phyloP scores from a whole-genome alignment of 2,888 invertebrate genomes.

The Drosophila cracens region DNA sequence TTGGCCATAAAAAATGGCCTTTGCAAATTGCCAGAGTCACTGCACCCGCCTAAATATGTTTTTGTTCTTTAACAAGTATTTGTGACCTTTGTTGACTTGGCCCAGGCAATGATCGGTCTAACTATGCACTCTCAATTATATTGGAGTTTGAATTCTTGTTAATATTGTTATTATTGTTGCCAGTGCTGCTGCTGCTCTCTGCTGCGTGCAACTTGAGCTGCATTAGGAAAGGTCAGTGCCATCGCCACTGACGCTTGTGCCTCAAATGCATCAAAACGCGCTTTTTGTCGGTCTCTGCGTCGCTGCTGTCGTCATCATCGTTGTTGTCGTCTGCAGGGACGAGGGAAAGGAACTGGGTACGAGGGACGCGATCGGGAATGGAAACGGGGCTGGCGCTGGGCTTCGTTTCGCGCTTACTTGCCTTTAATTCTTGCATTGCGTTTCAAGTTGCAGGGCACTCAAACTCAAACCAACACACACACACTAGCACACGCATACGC shows the following conservation, averaged over 20 bases:
- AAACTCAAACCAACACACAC: slow-evolving; percentile 42
- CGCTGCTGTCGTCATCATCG: slow-evolving; percentile 39
- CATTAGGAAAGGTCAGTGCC: slow-evolving; percentile 81
- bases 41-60: slow-evolving; percentile 8
- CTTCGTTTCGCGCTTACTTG: slow-evolving; percentile 75
- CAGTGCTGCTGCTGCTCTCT: slow-evolving; percentile 2
- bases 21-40: slow-evolving; percentile 21
- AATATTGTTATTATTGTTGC: slow-evolving; percentile 18
- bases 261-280: slow-evolving; percentile 82
- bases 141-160: slow-evolving; percentile 28
- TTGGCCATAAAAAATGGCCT: slow-evolving; percentile 24
- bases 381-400: slow-evolving; percentile 26
- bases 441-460: slow-evolving; percentile 80
- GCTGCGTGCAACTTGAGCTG: slow-evolving; percentile 71
- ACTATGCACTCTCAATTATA: slow-evolving; percentile 41
- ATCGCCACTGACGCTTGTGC: slow-evolving; percentile 62
- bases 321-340: slow-evolving; percentile 38
- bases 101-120: slow-evolving; percentile 29
- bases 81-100: slow-evolving; percentile 36
- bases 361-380: not conserved
- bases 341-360: slow-evolving; percentile 44
- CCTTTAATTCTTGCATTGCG: slow-evolving; percentile 80
- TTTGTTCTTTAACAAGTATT: not conserved
- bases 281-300: slow-evolving; percentile 67
- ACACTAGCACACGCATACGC: slow-evolving; percentile 11